Percentiles rank a stretch among this genome's conserved stretches.
Conservation (phyloP, 2,113 vertebrate species). For the Vanacampus margaritifer region DNA sequence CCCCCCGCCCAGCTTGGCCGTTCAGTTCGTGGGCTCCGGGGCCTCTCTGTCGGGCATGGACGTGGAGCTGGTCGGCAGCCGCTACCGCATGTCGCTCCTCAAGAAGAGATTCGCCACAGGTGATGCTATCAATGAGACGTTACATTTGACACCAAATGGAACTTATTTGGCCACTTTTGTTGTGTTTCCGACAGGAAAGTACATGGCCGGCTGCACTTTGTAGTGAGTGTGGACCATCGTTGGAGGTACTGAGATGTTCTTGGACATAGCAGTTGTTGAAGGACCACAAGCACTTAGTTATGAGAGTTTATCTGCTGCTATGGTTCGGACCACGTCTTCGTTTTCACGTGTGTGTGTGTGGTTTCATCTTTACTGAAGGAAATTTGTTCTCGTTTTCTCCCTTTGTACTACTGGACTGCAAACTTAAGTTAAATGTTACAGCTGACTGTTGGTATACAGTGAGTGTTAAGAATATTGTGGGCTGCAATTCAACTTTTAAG, state of each 20-base stretch:
- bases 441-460: constrained; percentile 19
- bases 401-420: constrained; percentile 25
- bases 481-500: constrained; percentile 48
- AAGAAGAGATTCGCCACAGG: constrained; percentile 96
- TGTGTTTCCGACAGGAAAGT: constrained; percentile 65
- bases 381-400: constrained; percentile 45
- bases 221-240: constrained; percentile 12
- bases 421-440: constrained; percentile 31
- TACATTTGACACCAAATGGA: not conserved
- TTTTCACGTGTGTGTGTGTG: constrained; percentile 25
- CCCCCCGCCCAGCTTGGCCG: constrained; percentile 81
- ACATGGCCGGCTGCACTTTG: constrained; percentile 74
- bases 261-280: not conserved
- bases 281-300: constrained; percentile 50
- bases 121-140: constrained; percentile 39
- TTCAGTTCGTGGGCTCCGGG: constrained; percentile 91
- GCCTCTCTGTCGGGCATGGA: constrained; percentile 84
- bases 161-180: not conserved
- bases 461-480: constrained; percentile 20
- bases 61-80: constrained; percentile 83
- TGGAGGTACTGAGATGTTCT: not conserved
- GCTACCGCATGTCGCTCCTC: constrained; percentile 92
- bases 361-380: constrained; percentile 13
- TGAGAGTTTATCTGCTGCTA: constrained; percentile 32
- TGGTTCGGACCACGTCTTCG: constrained; percentile 43